Evolutionary conservation across 2,113 vertebrate species (phyloP), one percentile per base, ranked within the genome.

Genomic region (Xiphias gladius): DNA sequence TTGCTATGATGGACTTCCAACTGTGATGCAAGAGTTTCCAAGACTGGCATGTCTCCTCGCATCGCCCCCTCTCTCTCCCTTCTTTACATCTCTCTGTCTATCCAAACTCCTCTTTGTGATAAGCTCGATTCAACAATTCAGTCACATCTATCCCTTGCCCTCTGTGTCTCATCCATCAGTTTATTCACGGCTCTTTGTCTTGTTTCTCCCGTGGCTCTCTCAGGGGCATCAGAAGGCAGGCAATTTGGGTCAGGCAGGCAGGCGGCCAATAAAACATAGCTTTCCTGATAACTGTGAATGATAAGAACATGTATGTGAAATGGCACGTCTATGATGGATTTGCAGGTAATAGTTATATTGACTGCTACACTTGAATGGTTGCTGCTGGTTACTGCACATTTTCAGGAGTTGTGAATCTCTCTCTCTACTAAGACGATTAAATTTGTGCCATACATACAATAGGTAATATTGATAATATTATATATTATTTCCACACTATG

Each of bases 81-180:
- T 24, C 55, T 83, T 85, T 79, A 55, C 50, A 64, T 86, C 80
- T 81, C 62, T 90, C 37, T 39, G 61, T 88, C 76, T 39, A 58
- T 62, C 74, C 69, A 80, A 57, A 84, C 54, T 59, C 57, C 55
- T 84, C 41, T 2, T 28, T 86, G 75, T 86, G 83, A 87, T 81
- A 84, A 75, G 80, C 78, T 80, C 4, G 11, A 87, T 91, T 93
- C 88, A 90, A 87, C 76, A 90, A 80, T 91, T 92, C 84, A 72
- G 85, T 92, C 85, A 90, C 88, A 93, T 92, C 86, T 57, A 62
- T 41, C 72, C 37, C 78, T 41, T 30, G 58, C 83, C 81, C 65
- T 73, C 52, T 19, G 62, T 79, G 70, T 88, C 46, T 70, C 26
- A 30, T 73, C 83, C 66, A 64, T 87, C 73, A 16, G 41, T 84